Evolutionary conservation across 2,888 invertebrate species (phyloP), one percentile per base, ranked within the genome.

Genomic region (Calliscelio sp.): DNA sequence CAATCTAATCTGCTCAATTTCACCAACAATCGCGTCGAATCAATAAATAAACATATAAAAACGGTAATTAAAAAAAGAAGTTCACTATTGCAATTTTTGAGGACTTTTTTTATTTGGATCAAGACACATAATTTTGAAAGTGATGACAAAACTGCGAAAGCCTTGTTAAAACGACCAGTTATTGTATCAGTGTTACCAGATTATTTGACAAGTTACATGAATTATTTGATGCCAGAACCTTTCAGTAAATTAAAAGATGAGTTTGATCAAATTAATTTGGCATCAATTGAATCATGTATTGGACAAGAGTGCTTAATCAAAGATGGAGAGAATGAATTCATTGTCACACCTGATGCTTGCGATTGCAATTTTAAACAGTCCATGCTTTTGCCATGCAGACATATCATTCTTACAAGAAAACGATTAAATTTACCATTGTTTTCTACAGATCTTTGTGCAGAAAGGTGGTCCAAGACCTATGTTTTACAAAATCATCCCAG

Each of bases 11-110:
- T 74, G 16, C 2, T 18, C n/a, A 74, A 63, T 74, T 74, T 63
- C 35, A 74, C 63, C 6, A 74, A 74, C 18, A 74, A 74, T 63
- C 63, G 63, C 10, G 35, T 63, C 14, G 63, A 74, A 16, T 63
- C 63, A 4, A 63, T 63, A 0, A 74, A 63, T 22, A 74, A 74
- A n/a, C 61, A 61, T 22, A 53, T 74, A 10, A 53, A 74, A 57
- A 25, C 68, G 2, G 68, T 70, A 1, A 24, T 78, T 1, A 35
- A 78, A 32, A 68, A 78, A 51, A 46, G 68, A 61, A 68, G 51
- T 68, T 68, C 57, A 0, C 18, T 79, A 2, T 1, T n/a, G 5
- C 14, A 24, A 8, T 70, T 79, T 70, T 53, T 79, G 6, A 24
- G 20, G 53, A n/a, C 20, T 22, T 79, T 70, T 32, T 79, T 70